Base-by-base conservation (phyloP, 2,888 invertebrate species). In the Rotaria socialis region DNA sequence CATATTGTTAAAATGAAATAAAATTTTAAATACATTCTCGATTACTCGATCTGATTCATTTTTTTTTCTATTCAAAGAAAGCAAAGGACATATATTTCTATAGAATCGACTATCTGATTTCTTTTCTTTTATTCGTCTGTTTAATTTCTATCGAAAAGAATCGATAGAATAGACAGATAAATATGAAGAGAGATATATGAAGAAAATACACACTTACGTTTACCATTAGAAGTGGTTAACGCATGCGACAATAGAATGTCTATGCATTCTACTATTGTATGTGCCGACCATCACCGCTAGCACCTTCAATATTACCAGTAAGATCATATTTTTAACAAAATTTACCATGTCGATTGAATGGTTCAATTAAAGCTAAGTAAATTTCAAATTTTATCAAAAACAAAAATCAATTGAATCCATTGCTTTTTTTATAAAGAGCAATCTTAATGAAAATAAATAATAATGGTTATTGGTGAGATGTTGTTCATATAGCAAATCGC, bases 381-480 rank as follows among this genome's bases (percentile, higher is more conserved):
- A 2, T 47, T 8, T 4, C 1, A 50, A 2, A 1, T 1, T 11
- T 50, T 50, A 3, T 11, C 8, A 10, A 50, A 10, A 1, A 50
- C 8, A 50, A 10, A 3, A 8, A 27, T 4, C 4, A 1, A 22
- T 27, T 11, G 50, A 50, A 47, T n/a, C n/a, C n/a, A n/a, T n/a
- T n/a, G n/a, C n/a, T n/a, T n/a, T n/a, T n/a, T n/a, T n/a, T n/a
- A 80, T 43, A 47, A 80, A 47, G 24, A 47, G 24, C 47, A 43
- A 3, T n/a, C 24, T 0, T 43, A 80, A 24, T 47, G 47, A 24
- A 47, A 80, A n/a, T 47, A 80, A 22, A n/a, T n/a, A n/a, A n/a
- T n/a, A 10, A 80, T 47, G 47, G 10, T 22, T 86, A 85, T n/a
- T 87, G 87, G 87, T 87, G 87, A 85, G 87, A 87, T 56, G 85